Evolutionary conservation across 2,113 vertebrate species (phyloP).

Genomic region (Acrocephalus arundinaceus): DNA sequence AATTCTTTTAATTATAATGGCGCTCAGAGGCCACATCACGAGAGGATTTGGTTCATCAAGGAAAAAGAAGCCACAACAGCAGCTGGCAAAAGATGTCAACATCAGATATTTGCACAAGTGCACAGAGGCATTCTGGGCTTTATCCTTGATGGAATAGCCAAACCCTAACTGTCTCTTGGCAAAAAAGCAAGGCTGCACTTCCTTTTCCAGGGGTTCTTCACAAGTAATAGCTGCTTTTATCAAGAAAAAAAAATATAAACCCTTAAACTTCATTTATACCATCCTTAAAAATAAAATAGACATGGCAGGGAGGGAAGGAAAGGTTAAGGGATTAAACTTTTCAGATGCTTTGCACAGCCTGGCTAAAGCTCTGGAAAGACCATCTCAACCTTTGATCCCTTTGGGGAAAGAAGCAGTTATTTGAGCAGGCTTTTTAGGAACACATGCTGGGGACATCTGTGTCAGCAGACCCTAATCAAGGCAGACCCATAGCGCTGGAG

Average conservation of each 20-base stretch:
- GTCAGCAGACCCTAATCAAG: conserved; percentile 67
- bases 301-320: not conserved
- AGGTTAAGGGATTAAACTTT: conserved; percentile 35
- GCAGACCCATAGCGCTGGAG: conserved; percentile 46
- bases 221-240: not conserved
- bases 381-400: conserved; percentile 66
- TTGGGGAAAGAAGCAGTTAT: conserved; percentile 48
- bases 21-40: conserved; percentile 27
- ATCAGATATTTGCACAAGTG: conserved; percentile 42
- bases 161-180: not conserved
- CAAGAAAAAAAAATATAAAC: not conserved
- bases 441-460: conserved; percentile 68
- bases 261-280: conserved; percentile 19
- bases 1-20: conserved; percentile 57
- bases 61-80: conserved; percentile 42
- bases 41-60: conserved; percentile 48
- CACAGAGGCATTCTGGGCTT: not conserved
- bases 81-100: conserved; percentile 54
- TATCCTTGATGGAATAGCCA: not conserved
- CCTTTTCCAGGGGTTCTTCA: not conserved
- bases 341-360: conserved; percentile 45
- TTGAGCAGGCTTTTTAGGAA: conserved; percentile 50
- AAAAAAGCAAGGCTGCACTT: conserved; percentile 7
- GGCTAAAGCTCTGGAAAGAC: conserved; percentile 58
- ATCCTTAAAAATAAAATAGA: not conserved